Percentiles rank a stretch among this genome's conserved stretches.
These are phyloP conservation scores for Zapus hudsonius DNA, from an alignment of 2,113 vertebrate genomes.

Conservation along the genomic window DNA sequence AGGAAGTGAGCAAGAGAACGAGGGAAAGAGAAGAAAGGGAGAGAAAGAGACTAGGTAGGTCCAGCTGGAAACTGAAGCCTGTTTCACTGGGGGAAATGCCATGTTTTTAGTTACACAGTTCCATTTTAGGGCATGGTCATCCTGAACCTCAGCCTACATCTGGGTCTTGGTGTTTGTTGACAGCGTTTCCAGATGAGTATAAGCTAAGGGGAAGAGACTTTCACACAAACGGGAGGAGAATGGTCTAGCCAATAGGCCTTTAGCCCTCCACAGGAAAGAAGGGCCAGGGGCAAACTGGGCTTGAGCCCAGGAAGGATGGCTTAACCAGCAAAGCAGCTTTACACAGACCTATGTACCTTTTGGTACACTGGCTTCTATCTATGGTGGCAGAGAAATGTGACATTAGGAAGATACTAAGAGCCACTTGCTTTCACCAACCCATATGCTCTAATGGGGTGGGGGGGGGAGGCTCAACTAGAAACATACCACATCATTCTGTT, in stretches of 20 bases:
- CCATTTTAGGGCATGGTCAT: background rate
- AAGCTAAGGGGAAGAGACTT: background rate
- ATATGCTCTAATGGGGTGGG: background rate
- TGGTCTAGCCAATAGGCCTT: background rate
- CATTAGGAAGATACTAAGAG: background rate
- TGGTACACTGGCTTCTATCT: background rate
- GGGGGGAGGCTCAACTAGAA: background rate
- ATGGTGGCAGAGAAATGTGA: background rate
- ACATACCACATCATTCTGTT: background rate
- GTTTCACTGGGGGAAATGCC: background rate
- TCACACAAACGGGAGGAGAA: background rate
- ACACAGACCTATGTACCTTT: background rate
- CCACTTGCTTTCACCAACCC: background rate
- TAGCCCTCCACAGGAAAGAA: background rate
- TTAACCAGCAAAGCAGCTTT: background rate
- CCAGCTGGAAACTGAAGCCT: background rate
- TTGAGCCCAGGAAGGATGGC: background rate
- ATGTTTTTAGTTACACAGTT: background rate
- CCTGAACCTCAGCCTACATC: background rate
- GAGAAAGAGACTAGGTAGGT: no score
- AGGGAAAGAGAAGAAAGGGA: no score
- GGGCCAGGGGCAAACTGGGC: background rate
- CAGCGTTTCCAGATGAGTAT: background rate
- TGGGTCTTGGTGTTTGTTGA: background rate
- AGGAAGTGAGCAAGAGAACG: background rate